Conservation (phyloP, 2,888 invertebrate species). For the Lasioglossum malachurum region DNA sequence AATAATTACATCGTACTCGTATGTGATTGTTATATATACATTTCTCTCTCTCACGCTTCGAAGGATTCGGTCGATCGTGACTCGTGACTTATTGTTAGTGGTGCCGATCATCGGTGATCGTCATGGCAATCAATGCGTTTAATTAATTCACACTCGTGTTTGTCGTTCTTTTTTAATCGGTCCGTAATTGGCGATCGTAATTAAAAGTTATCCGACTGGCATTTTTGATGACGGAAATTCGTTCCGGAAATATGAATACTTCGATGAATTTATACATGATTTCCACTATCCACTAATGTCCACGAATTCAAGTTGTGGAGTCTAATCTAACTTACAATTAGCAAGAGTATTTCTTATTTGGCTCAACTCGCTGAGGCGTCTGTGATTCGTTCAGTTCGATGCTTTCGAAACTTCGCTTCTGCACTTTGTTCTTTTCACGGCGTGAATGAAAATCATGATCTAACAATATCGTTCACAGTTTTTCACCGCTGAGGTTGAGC, state of each 20-base stretch:
- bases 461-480: slow-evolving; percentile 85
- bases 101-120: background rate
- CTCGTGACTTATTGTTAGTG: background rate
- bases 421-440: background rate
- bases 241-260: background rate
- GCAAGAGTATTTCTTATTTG: slow-evolving; percentile 4
- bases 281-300: background rate
- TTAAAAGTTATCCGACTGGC: background rate
- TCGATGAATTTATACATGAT: background rate
- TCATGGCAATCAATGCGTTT: background rate
- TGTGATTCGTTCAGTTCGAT: background rate
- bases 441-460: background rate
- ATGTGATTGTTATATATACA: background rate
- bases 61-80: background rate
- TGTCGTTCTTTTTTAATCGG: background rate
- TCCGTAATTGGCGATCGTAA: background rate
- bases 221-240: background rate
- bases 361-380: background rate
- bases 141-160: background rate
- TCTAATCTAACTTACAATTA: slow-evolving; percentile 2
- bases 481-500: slow-evolving; percentile 94
- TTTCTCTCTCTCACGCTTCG: background rate
- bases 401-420: background rate
- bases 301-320: background rate
- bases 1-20: background rate